Evolutionary conservation across 2,797 vertebrate genomes (phyloP), one percentile per base, ranked within the genome.

Genomic region (Oceanodroma leucorhoa): DNA sequence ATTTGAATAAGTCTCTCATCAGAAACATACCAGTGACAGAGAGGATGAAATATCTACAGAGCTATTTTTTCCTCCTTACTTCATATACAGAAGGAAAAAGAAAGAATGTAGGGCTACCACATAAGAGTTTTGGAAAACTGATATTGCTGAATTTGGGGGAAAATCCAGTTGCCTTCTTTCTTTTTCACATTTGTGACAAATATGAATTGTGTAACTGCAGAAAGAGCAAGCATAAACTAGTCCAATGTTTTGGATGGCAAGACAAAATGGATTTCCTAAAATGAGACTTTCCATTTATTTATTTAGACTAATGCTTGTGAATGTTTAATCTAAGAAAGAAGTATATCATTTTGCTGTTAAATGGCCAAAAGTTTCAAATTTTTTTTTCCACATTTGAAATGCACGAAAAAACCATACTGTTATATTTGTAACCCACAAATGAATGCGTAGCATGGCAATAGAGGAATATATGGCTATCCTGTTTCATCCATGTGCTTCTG

Each of bases 301-400:
- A 58, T 64, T 69, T 45, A 73, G 41, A n/a, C 1, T 58, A 61
- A 46, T 10, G 23, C 4, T 69, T 48, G 32, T 4, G 77, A 65
- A 48, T 18, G 11, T 30, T 70, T 82, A 50, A 41, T 58, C 6
- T 22, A 84, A 27, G 24, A 32, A 78, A 70, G 32, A 65, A 7
- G 4, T 24, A 46, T 7, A 10, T 24, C 36, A 43, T 57, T 71
- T 67, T 82, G 4, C 22, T 77, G 5, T 51, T 57, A 55, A 79
- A 55, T 6, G 22, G 34, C 5, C 6, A 82, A 57, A 60, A 0
- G 0, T 21, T 57, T 61, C 1, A 14, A n/a, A 46, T 29, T 4
- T 54, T 13, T 51, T 65, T 75, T 65, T 69, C 53, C 7, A 55
- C 4, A 20, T 19, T 14, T 71, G 32, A 57, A 53, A 64, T 58